Evolutionary conservation across 2,797 vertebrate species (phyloP), one percentile per base, ranked within the genome.

Genomic region (Austrolebias charrua): DNA sequence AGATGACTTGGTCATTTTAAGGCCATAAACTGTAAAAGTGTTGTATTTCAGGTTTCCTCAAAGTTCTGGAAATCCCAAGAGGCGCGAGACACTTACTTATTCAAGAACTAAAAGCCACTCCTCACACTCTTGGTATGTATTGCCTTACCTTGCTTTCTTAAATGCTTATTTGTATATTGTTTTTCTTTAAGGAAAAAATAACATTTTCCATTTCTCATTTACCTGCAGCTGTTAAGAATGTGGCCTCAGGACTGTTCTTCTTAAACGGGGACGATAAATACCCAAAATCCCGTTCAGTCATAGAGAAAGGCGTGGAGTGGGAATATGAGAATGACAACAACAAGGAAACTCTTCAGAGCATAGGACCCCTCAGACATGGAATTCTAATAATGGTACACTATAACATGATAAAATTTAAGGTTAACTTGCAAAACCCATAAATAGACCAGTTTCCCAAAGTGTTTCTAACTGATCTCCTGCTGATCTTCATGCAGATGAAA

Each of bases 231-330:
- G 91, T 99, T 81, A 98, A 96, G 92, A 98, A 96, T 72, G 88
- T 94, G 86, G 96, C 94, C 47, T 94, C 95, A 0, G 95, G 95
- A 73, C 92, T 93, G 73, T 94, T 95, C 82, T 94, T 99, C 84
- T 82, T 99, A 57, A 98, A 97, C 0, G 94, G 95, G 68, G 94
- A 96, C 61, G 93, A 91, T 48, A 90, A 95, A 0, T 87, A 93
- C 69, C 94, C 95, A 60, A 91, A 94, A 66, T 93, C 95, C 44
- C 93, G 91, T 75, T 91, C 94, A 0, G 92, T 98, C 83, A 94
- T 98, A 46, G 94, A 97, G 81, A 96, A 96, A 91, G 98, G 98
- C 0, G 89, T 95, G 71, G 96, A 98, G 85, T 99, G 98, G 98
- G 96, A 99, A 69, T 96, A 98, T 79, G 91, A 94, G 61, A 96